Conservation (phyloP, 1,140 invertebrate genomes). For the Drosophila simulans region DNA sequence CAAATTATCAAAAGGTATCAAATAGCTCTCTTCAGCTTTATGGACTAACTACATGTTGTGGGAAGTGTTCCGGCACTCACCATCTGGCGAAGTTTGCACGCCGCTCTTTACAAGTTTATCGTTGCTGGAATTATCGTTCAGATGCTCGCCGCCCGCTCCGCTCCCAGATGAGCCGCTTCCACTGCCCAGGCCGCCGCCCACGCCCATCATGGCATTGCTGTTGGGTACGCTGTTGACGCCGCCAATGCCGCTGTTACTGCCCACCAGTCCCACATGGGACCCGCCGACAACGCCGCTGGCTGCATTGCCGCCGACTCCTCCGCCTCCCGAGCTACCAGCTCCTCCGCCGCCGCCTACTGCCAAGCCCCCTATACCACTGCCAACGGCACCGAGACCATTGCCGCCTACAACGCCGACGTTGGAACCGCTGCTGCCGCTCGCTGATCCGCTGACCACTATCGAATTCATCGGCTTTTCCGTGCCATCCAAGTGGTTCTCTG, state of each 20-base stretch:
- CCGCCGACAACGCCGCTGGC: constrained; percentile 81
- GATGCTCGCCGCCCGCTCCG: constrained; percentile 67
- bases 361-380: constrained; percentile 76
- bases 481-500: constrained; percentile 82
- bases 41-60: neutral
- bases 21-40: neutral
- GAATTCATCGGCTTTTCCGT: constrained; percentile 84
- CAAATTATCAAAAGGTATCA: too few relatives aligned
- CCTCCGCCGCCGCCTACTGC: constrained; percentile 54
- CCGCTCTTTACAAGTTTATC: constrained; percentile 89
- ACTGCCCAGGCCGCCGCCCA: constrained; percentile 70
- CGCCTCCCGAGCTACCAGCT: constrained; percentile 24
- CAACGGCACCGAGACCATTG: constrained; percentile 66
- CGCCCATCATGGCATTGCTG: constrained; percentile 74
- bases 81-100: constrained; percentile 97
- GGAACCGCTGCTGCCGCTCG: constrained; percentile 43
- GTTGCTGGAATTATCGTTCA: constrained; percentile 84
- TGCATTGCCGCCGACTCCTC: constrained; percentile 61
- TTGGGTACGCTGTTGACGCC: constrained; percentile 78
- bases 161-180: constrained; percentile 46
- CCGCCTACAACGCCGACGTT: constrained; percentile 69
- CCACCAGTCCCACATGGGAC: constrained; percentile 71
- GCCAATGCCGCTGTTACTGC: constrained; percentile 64
- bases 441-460: constrained; percentile 85
- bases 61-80: constrained; percentile 84